phyloP scores from a whole-genome alignment of 2,888 invertebrate genomes.

The Yponomeuta cagnagella region DNA sequence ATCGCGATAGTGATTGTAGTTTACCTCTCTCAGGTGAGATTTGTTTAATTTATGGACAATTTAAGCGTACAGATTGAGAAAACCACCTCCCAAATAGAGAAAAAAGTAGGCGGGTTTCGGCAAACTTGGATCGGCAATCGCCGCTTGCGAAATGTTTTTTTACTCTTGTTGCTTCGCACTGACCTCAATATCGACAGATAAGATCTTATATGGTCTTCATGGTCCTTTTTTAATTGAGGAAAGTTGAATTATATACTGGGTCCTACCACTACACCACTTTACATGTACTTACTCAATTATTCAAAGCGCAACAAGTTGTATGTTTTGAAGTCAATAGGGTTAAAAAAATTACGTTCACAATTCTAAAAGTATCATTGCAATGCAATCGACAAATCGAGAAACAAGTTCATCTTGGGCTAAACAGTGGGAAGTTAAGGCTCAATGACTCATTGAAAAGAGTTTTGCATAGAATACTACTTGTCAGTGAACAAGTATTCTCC shows the following conservation, averaged over 20 bases:
- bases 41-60: conserved; percentile 1
- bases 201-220: background rate
- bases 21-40: conserved; percentile 1
- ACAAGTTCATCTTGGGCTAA: no score
- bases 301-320: no score
- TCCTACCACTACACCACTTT: no score
- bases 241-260: background rate
- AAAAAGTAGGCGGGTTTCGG: conserved; percentile 3
- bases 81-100: conserved; percentile 2
- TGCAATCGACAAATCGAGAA: no score
- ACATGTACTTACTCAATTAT: no score
- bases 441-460: background rate
- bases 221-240: background rate
- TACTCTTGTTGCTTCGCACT: conserved; percentile 25
- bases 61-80: background rate
- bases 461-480: background rate
- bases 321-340: no score
- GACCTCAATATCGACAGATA: conserved; percentile 39
- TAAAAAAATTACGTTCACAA: no score
- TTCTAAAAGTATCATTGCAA: no score
- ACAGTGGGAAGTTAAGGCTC: background rate
- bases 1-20: background rate
- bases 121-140: background rate
- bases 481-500: no score
- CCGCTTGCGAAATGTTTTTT: conserved; percentile 41